Percentiles rank a stretch among this genome's conserved stretches.
phyloP scores from a whole-genome alignment of 1,140 invertebrate species.

The Drosophila saltans region DNA sequence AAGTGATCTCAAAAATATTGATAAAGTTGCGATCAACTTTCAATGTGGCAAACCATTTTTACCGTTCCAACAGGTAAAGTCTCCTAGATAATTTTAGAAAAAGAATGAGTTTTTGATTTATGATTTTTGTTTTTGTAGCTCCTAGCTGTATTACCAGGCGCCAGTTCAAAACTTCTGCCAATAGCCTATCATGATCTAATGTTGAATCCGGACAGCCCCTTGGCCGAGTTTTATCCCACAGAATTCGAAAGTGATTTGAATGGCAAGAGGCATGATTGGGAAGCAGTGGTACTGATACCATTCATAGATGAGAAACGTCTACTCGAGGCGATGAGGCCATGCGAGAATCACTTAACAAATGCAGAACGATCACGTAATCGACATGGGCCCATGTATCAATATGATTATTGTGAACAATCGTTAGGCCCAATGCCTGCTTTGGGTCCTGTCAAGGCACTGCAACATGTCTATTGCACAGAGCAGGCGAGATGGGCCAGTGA shows the following conservation, averaged over 20 bases:
- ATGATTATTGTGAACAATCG: slow-evolving; percentile 84
- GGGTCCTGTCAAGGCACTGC: slow-evolving; percentile 54
- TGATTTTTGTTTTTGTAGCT: slow-evolving; percentile 84
- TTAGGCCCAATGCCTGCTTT: slow-evolving; percentile 45
- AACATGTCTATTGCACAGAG: slow-evolving; percentile 76
- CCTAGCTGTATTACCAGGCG: slow-evolving; percentile 95
- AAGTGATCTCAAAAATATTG: slow-evolving; percentile 94
- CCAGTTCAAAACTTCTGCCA: slow-evolving; percentile 91
- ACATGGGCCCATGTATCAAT: slow-evolving; percentile 94
- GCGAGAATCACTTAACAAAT: slow-evolving; percentile 87
- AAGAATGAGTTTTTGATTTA: background rate
- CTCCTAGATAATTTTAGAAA: no score
- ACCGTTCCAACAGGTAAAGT: slow-evolving; percentile 94
- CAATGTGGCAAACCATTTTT: slow-evolving; percentile 94
- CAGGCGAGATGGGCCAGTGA: slow-evolving; percentile 85
- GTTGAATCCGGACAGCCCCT: slow-evolving; percentile 91
- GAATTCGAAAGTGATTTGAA: slow-evolving; percentile 96
- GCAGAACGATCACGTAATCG: slow-evolving; percentile 91
- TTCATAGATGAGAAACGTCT: slow-evolving; percentile 95
- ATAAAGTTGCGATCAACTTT: slow-evolving; percentile 89
- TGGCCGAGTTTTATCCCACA: slow-evolving; percentile 95
- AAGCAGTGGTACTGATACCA: slow-evolving; percentile 97
- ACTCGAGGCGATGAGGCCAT: slow-evolving; percentile 90
- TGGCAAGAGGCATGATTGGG: slow-evolving; percentile 98
- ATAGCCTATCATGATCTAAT: slow-evolving; percentile 92